Conservation (phyloP, 2,113 vertebrate genomes). For the Machaerirhynchus nigripectus region DNA sequence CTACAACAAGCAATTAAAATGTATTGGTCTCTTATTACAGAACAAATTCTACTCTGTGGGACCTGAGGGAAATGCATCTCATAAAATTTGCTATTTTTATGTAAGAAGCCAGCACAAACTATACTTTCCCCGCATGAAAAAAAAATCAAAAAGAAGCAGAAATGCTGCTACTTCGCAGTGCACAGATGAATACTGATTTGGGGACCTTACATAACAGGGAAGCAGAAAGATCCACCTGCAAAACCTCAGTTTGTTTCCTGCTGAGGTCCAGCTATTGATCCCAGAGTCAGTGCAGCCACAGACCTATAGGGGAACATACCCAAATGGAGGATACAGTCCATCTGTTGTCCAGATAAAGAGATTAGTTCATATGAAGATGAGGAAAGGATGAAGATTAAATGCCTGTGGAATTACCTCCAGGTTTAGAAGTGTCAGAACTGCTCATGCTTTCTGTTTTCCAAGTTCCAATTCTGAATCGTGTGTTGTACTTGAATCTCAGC, state of each 20-base stretch:
- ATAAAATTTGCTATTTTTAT: conserved; percentile 20
- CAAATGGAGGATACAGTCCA: background rate
- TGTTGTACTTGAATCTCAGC: background rate
- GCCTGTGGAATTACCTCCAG: background rate
- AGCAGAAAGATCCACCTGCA: background rate
- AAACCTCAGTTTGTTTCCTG: background rate
- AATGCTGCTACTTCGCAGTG: background rate
- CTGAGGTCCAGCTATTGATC: background rate
- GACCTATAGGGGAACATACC: background rate
- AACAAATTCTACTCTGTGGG: background rate
- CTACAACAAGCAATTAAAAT: conserved; percentile 41
- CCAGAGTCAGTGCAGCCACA: background rate
- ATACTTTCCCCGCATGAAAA: background rate
- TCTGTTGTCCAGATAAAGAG: background rate
- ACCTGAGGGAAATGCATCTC: background rate
- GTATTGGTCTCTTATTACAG: background rate
- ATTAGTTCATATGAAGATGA: background rate
- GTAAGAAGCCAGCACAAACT: background rate
- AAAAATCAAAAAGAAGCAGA: background rate
- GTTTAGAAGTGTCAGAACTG: background rate
- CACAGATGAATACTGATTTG: background rate
- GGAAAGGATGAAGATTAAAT: background rate
- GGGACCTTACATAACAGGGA: background rate
- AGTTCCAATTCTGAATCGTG: background rate
- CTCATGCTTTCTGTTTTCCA: background rate